Conservation (phyloP, 37 sponge, comb jelly and placozoan species). For the Halisarca cf. caerulea region DNA sequence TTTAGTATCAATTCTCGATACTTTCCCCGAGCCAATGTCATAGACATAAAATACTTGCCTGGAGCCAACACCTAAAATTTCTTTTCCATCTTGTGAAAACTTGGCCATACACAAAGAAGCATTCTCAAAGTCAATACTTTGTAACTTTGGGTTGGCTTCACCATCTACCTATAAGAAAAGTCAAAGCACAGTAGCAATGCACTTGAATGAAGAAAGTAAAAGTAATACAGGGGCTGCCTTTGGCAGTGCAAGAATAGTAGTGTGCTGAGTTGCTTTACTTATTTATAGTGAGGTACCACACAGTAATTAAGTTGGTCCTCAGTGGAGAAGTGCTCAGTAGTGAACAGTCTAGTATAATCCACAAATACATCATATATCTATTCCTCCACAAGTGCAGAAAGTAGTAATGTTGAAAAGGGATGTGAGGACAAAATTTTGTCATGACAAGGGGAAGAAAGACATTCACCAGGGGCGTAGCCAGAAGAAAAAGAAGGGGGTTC, state of each 20-base stretch:
- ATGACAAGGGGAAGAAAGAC: too few species aligned
- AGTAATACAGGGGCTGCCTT: neutral
- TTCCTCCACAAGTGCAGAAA: too few species aligned
- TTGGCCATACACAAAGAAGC: slow-evolving; percentile 82
- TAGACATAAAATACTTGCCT: slow-evolving; percentile 79
- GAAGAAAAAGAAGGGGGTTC: too few species aligned
- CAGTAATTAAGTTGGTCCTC: too few species aligned
- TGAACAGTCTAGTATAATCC: too few species aligned
- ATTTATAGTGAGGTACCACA: too few species aligned
- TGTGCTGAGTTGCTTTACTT: neutral
- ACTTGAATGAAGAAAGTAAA: neutral
- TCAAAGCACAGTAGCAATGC: neutral
- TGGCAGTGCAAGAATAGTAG: neutral
- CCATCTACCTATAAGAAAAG: slow-evolving; percentile 75
- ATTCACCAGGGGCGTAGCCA: too few species aligned
- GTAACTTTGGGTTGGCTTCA: slow-evolving; percentile 67
- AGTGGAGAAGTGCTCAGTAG: too few species aligned
- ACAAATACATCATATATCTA: too few species aligned
- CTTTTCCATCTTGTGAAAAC: slow-evolving; percentile 76
- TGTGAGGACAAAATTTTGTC: too few species aligned
- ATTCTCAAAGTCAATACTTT: slow-evolving; percentile 73
- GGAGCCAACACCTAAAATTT: slow-evolving; percentile 73
- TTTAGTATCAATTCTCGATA: slow-evolving; percentile 40
- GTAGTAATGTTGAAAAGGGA: too few species aligned
- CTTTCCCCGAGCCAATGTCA: slow-evolving; percentile 80